Percentiles rank a stretch among this genome's conserved stretches.
Conservation (phyloP, 2,797 vertebrate species). For the Myiotriccus ornatus region DNA sequence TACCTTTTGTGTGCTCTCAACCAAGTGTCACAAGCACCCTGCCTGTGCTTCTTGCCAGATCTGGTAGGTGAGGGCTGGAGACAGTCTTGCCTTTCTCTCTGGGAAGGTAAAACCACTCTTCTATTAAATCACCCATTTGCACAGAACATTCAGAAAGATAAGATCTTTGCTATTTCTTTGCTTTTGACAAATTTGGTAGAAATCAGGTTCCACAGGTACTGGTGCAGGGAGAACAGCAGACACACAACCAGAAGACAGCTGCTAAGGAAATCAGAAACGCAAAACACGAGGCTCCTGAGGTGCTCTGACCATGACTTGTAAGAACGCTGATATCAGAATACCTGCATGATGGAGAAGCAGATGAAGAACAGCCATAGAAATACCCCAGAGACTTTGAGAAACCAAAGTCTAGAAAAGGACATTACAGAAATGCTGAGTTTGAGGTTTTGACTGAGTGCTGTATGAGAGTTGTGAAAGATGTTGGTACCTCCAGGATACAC, state of each 20-base stretch:
- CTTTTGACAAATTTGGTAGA: neutral
- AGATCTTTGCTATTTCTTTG: neutral
- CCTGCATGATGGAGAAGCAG: constrained; percentile 6
- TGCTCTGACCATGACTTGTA: neutral
- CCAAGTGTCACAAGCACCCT: fast-evolving
- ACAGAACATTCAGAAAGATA: neutral
- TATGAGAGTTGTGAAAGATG: neutral
- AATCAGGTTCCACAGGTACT: neutral
- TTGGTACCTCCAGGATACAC: neutral
- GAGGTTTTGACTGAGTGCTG: neutral
- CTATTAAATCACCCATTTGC: neutral
- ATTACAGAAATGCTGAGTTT: neutral
- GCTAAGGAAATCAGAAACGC: constrained; percentile 6
- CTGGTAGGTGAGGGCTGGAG: neutral
- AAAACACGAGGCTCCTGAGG: neutral
- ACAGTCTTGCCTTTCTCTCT: neutral
- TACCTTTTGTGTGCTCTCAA: neutral
- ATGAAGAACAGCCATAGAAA: neutral
- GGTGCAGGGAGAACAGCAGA: neutral
- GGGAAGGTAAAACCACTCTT: neutral
- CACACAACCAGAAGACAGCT: neutral
- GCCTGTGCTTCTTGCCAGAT: neutral
- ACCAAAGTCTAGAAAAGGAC: neutral
- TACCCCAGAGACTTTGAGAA: neutral
- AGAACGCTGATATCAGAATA: neutral